Conservation (phyloP, 2,888 invertebrate genomes). For the Pristionchus mayeri region DNA sequence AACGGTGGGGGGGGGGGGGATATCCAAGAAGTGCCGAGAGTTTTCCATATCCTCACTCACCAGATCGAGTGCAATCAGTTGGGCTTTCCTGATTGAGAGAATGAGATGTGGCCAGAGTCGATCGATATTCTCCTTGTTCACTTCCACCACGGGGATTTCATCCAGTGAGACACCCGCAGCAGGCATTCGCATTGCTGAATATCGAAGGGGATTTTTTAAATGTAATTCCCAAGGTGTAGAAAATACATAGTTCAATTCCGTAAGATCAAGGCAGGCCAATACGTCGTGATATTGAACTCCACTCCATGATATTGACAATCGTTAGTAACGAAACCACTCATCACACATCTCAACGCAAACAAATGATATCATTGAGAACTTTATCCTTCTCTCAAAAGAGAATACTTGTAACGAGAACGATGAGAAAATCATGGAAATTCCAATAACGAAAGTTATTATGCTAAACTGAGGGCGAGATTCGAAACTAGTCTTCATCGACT, state of each 20-base stretch:
- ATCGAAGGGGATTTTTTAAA: background rate
- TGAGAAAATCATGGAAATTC: slow-evolving; percentile 4
- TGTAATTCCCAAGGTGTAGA: no score
- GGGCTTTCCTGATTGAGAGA: slow-evolving; percentile 61
- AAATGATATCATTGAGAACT: background rate
- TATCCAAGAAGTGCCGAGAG: no score
- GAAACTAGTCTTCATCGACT: slow-evolving; percentile 25
- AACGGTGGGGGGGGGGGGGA: no score
- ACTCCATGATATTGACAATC: slow-evolving; percentile 22
- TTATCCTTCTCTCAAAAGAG: slow-evolving; percentile 44
- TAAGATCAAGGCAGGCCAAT: no score
- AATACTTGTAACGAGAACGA: background rate
- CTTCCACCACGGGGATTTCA: slow-evolving; percentile 59
- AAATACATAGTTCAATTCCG: no score
- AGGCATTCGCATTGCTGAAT: slow-evolving; percentile 43
- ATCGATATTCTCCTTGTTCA: slow-evolving; percentile 66
- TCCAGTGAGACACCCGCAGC: slow-evolving; percentile 2
- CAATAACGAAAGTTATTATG: background rate
- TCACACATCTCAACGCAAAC: background rate
- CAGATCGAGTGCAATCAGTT: slow-evolving; percentile 68
- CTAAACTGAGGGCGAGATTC: slow-evolving; percentile 14
- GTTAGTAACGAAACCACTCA: slow-evolving; percentile 45
- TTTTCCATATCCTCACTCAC: no score
- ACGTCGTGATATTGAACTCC: background rate
- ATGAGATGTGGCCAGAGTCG: slow-evolving; percentile 65